Conservation (phyloP, 64 coral and sea anemone species). For the Pocillopora damicornis region DNA sequence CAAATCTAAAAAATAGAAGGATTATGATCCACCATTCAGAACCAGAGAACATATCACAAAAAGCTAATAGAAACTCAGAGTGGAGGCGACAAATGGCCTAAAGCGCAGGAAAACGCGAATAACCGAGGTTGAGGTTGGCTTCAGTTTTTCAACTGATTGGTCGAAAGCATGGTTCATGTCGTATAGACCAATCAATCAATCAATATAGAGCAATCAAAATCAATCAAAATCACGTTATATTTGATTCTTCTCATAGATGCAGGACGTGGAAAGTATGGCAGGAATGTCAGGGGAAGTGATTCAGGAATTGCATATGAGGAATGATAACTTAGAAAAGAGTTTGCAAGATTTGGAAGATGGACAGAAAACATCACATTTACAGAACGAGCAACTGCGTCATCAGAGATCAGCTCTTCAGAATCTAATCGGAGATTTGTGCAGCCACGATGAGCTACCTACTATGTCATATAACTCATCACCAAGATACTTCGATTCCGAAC, state of each 20-base stretch:
- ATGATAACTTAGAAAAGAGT: slow-evolving; percentile 61
- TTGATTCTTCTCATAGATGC: slow-evolving; percentile 42
- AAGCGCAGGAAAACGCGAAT: too few species aligned
- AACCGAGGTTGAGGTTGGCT: too few species aligned
- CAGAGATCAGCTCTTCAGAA: slow-evolving; percentile 51
- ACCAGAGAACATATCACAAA: too few species aligned
- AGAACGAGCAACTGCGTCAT: slow-evolving; percentile 69
- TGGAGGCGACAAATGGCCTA: too few species aligned
- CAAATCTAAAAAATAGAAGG: too few species aligned
- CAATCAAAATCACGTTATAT: neutral
- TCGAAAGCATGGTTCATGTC: too few species aligned
- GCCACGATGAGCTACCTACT: neutral
- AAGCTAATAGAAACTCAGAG: too few species aligned
- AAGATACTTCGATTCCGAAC: neutral
- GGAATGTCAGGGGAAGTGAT: slow-evolving; percentile 71
- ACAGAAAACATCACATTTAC: slow-evolving; percentile 70
- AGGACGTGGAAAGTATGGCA: slow-evolving; percentile 43
- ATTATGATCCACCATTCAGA: too few species aligned
- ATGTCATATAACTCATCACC: slow-evolving; percentile 43
- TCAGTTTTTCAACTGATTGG: neutral
- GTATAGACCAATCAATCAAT: too few species aligned
- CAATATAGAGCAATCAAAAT: too few species aligned
- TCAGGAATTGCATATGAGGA: slow-evolving; percentile 63
- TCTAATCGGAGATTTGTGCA: slow-evolving; percentile 44
- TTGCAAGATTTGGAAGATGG: slow-evolving; percentile 66